Conservation (phyloP, 2,888 invertebrate genomes). For the Lasioglossum calceatum region DNA sequence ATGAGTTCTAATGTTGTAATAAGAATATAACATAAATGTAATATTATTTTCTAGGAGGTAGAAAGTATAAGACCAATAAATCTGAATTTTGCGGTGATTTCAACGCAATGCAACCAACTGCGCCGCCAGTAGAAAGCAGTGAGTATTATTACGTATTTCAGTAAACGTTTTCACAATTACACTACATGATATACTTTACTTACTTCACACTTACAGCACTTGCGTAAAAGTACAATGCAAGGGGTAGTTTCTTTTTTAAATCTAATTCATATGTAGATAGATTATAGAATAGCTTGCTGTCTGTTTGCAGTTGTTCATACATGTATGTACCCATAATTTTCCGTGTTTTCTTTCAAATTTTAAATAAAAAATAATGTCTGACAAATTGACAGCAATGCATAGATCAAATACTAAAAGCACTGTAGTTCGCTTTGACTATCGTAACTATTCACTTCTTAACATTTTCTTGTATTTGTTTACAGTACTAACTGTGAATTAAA, state of each 20-base stretch:
- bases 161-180: neutral
- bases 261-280: slow-evolving; percentile 16
- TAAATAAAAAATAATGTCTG: neutral
- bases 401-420: slow-evolving; percentile 25
- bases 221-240: neutral
- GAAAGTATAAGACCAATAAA: slow-evolving; percentile 28
- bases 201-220: slow-evolving; percentile 11
- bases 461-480: slow-evolving; percentile 35
- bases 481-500: slow-evolving; percentile 58
- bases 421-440: slow-evolving; percentile 40
- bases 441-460: slow-evolving; percentile 39
- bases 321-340: neutral
- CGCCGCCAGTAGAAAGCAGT: slow-evolving; percentile 78
- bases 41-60: slow-evolving; percentile 17
- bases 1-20: neutral
- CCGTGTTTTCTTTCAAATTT: neutral
- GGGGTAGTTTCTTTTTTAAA: neutral
- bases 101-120: slow-evolving; percentile 70
- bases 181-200: neutral
- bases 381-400: slow-evolving; percentile 26
- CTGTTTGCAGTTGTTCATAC: slow-evolving; percentile 11
- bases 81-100: slow-evolving; percentile 60
- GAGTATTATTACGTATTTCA: slow-evolving; percentile 47
- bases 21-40: neutral
- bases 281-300: slow-evolving; percentile 29